phyloP scores from a whole-genome alignment of 2,113 vertebrate species.

The Oceanites oceanicus region DNA sequence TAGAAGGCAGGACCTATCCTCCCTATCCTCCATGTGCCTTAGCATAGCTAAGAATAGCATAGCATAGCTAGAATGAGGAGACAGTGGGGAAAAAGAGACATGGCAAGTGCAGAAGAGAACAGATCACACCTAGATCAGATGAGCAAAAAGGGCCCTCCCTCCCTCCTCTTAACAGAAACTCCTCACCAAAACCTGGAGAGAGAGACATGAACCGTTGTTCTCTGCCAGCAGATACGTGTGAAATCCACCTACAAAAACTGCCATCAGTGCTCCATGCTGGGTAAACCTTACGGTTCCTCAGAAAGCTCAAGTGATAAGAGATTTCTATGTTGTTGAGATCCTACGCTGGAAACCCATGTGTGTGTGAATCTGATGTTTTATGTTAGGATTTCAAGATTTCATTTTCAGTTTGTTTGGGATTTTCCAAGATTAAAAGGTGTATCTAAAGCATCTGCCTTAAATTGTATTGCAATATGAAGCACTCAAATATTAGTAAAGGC shows the following conservation, averaged over 20 bases:
- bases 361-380: neutral
- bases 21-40: no score
- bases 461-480: neutral
- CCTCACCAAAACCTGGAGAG: neutral
- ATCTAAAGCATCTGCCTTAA: neutral
- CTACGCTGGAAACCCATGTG: neutral
- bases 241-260: neutral
- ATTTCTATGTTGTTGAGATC: neutral
- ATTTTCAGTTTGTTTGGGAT: neutral
- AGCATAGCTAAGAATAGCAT: no score
- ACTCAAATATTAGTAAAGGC: neutral
- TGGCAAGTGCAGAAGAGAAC: neutral
- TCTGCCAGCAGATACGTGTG: neutral
- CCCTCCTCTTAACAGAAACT: neutral
- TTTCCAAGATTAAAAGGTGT: neutral
- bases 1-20: no score
- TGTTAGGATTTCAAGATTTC: neutral
- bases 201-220: neutral
- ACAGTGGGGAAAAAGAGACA: neutral
- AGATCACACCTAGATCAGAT: neutral
- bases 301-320: neutral
- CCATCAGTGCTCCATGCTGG: neutral
- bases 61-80: neutral
- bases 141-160: neutral
- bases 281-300: neutral